Evolutionary conservation across 2,888 invertebrate genomes (phyloP), one percentile per base, ranked within the genome.

Genomic region (Frankliniella intonsa): DNA sequence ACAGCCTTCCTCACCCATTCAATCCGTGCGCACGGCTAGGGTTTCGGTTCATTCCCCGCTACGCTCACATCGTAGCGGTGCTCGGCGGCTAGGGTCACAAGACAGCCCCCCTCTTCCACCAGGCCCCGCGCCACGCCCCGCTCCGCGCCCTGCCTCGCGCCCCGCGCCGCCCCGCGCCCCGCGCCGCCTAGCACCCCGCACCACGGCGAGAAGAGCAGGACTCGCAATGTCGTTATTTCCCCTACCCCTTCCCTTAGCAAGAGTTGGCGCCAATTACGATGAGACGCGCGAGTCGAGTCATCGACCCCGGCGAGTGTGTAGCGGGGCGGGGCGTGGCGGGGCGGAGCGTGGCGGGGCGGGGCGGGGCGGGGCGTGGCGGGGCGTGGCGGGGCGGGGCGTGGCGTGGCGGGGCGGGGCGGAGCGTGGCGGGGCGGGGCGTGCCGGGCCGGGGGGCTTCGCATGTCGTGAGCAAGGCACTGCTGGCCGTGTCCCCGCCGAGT

Each of bases 201-300:
- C 17, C 17, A 1, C 55, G 17, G 14, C 38, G 12, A 25, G 69
- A 25, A 25, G 22, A 25, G 25, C 25, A 25, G 69, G 69, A 76
- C 22, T 76, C 69, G 25, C 69, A 76, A 25, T 76, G 69, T 25
- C 22, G 69, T 76, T 76, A 22, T 12, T 76, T 76, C 25, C 25
- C 69, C 69, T 25, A 9, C 25, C 25, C 55, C 55, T 55, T 55
- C 19, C 55, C 55, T 55, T 14, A 19, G 38, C 38, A 10, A 55
- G 55, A 55, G 55, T 76, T 76, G 69, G 69, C 25, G 69, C 69
- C 69, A 76, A 76, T 76, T 76, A 76, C 69, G 69, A 76, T 76
- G 69, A 25, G 69, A 76, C 69, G 69, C 69, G 69, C 69, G 10
- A 25, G 22, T 10, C 69, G 69, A 11, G 69, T 76, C 69, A 12